Evolutionary conservation across 2,888 invertebrate species (phyloP), one percentile per base, ranked within the genome.

Genomic region (Calliopum simillimum): DNA sequence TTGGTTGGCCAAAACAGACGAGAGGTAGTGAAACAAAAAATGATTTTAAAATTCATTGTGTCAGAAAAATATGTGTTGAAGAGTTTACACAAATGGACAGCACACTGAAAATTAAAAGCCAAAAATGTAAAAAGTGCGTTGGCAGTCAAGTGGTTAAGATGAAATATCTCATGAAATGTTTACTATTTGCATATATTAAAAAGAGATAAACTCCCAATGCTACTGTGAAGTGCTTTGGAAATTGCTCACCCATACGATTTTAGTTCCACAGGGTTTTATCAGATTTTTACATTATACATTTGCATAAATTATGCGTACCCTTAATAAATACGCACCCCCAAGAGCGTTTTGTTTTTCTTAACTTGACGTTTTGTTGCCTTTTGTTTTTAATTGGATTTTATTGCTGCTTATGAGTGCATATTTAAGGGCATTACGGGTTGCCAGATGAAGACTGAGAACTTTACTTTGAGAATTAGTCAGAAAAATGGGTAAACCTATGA

Each of bases 361-460:
- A 23, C 65, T 66, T 68, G 49, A 51, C 44, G 53, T 66, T 55
- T 65, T 65, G 61, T 70, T 49, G 64, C 65, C 65, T 73, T 70
- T 59, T 21, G 21, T 23, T 70, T 58, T 66, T 73, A 68, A 70
- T 73, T 73, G 70, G 66, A 73, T 73, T 73, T 72, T 70, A 68
- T 68, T 73, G 64, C 72, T 43, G 43, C 8, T 8, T 33, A 33
- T 33, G 5, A 33, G 33, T 33, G 33, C 33, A 33, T 33, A 33
- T 33, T 8, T 33, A 8, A 33, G 5, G 33, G 2, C 2, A 8
- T 8, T 33, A 8, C 5, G 33, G 33, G 33, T 33, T 33, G 33
- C 33, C 33, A 33, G 8, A 33, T 33, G 5, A 0, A 8, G 5
- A n/a, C n/a, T n/a, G n/a, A n/a, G n/a, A n/a, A n/a, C n/a, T n/a